Base-by-base conservation (phyloP, 2,797 vertebrate genomes). In the Manis javanica region DNA sequence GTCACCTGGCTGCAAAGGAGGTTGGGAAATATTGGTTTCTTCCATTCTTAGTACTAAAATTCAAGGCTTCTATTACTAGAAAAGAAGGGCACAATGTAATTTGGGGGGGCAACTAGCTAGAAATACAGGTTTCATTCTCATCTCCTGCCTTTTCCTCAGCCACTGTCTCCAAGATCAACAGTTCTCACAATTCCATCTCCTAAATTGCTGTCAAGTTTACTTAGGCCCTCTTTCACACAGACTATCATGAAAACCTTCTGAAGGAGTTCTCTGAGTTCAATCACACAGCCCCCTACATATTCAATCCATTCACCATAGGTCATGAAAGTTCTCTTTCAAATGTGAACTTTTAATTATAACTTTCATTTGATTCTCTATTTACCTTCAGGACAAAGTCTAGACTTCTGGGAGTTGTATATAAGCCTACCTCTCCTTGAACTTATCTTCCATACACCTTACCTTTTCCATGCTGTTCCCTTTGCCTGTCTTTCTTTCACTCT, bases 251-350 rank as follows among this genome's bases (percentile, higher is more conserved):
- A 86, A 94, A 82, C 24, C 37, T 84, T 37, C 61, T 53, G 26
- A 94, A 83, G 34, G 31, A 71, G 34, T 77, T 68, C 18, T 87
- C 49, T 91, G 74, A 91, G 29, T 77, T 87, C n/a, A 90, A 23
- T 96, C 14, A 78, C 69, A 87, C 49, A 46, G 51, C 24, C 19
- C 1, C 29, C 24, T 78, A 49, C 26, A 85, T 24, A 82, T 26
- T 13, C 12, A 83, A 77, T 69, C n/a, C 55, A 82, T 46, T 87
- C 26, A 55, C 26, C 55, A 82, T 3, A 51, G n/a, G 29, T 55
- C 42, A 79, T 19, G 72, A 82, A 87, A 85, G 24, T 90, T 78
- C 68, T 66, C 77, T 96, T 89, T 79, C 87, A 91, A 93, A 84
- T 26, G 46, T 39, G 66, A 6, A 91, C 59, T 49, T 79, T 87